These are phyloP conservation scores for Mus spicilegus DNA, from an alignment of 2,113 vertebrate species.

Conservation along the genomic window DNA sequence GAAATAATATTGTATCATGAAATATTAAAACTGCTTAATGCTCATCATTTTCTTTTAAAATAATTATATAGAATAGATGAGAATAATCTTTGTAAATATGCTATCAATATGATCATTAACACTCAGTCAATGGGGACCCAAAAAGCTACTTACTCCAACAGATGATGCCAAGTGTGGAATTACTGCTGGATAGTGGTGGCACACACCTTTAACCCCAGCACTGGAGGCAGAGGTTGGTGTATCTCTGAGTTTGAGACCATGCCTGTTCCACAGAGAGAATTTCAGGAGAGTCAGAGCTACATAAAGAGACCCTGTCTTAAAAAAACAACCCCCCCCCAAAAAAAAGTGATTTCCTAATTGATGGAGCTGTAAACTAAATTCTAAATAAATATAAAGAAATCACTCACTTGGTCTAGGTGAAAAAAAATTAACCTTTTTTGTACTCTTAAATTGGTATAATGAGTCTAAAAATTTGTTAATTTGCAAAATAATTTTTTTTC, in stretches of 20 bases:
- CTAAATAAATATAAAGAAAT: background rate
- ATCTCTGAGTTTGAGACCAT: background rate
- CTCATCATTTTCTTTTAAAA: background rate
- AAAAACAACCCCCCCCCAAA: background rate
- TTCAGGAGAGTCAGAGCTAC: background rate
- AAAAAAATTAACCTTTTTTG: slow-evolving; percentile 8
- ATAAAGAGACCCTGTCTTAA: background rate
- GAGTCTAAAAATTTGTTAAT: slow-evolving; percentile 37
- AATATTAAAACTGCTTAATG: background rate
- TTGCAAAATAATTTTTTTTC: background rate
- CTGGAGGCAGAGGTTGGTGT: background rate
- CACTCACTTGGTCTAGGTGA: background rate
- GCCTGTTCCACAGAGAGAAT: background rate
- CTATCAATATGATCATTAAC: background rate
- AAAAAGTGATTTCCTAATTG: background rate
- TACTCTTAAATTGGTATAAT: background rate
- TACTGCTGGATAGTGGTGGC: background rate
- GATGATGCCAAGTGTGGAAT: background rate
- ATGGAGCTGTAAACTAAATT: background rate
- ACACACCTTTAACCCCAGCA: background rate
- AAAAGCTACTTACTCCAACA: background rate
- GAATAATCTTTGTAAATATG: background rate
- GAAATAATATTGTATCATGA: background rate
- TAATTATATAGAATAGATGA: background rate
- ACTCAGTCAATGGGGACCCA: background rate